Percentiles rank a stretch among this genome's conserved stretches.
These are phyloP conservation scores for Chionis minor DNA, from an alignment of 2,113 vertebrate genomes.

Conservation along the genomic window DNA sequence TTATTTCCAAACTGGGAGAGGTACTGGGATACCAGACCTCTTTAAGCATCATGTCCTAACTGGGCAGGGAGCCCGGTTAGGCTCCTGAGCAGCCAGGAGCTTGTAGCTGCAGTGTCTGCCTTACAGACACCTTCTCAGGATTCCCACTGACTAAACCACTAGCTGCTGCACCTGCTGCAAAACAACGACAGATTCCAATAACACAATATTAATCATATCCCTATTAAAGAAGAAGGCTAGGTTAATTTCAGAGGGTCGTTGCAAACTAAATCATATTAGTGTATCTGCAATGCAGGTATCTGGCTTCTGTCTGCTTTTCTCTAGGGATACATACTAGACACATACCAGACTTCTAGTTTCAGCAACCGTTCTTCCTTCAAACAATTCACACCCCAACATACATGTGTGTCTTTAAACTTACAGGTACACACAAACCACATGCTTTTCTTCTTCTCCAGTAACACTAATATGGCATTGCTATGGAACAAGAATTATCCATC, in stretches of 20 bases:
- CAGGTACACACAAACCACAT: fast-evolving
- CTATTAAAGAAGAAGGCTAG: not conserved
- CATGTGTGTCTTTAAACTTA: fast-evolving
- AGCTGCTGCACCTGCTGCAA: not conserved
- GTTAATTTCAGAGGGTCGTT: not conserved
- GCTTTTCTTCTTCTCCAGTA: not conserved
- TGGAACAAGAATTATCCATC: not conserved
- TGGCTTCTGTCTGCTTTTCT: not conserved
- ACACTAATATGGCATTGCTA: not conserved
- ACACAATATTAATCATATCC: not conserved
- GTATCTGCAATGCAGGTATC: not conserved
- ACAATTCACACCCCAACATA: not conserved
- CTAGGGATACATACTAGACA: not conserved
- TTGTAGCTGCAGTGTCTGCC: not conserved
- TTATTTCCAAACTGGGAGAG: not conserved
- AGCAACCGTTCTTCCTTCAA: not conserved
- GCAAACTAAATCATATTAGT: not conserved
- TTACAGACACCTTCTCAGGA: not conserved
- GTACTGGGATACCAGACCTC: not conserved
- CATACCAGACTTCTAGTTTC: not conserved
- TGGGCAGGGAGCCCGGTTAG: fast-evolving
- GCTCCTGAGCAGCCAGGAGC: not conserved
- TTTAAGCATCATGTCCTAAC: not conserved
- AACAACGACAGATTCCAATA: not conserved
- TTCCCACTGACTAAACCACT: not conserved